Conservation (phyloP, 53 echinoderm and acorn worm genomes). For the Holothuria leucospilota region DNA sequence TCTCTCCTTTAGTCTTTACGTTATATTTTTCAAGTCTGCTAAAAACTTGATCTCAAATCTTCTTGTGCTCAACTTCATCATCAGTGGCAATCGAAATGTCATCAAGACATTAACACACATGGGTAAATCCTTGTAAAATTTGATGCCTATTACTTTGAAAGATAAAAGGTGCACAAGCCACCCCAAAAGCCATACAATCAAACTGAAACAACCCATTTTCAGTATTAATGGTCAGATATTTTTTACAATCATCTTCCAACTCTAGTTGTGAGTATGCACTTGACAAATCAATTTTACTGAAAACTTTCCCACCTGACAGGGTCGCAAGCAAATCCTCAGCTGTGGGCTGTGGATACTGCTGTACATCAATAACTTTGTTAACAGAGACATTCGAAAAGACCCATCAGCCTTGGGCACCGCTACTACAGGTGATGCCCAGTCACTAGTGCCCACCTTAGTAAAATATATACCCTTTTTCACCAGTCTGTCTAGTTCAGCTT, state of each 20-base stretch:
- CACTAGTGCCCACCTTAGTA: constrained; percentile 54
- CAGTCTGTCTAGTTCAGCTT: constrained; percentile 53
- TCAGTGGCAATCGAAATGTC: constrained; percentile 14
- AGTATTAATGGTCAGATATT: no score
- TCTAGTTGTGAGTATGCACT: no score
- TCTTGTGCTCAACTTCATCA: constrained; percentile 7
- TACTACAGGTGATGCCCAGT: constrained; percentile 39
- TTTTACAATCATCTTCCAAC: no score
- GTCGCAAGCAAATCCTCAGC: no score
- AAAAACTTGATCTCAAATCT: constrained; percentile 7
- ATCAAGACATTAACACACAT: constrained; percentile 8
- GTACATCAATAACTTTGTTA: no score
- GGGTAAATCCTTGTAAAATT: constrained; percentile 10
- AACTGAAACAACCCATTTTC: no score
- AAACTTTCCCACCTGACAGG: no score
- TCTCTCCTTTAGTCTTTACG: constrained; percentile 17
- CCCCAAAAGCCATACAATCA: no score
- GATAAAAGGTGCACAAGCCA: background rate
- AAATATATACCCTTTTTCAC: constrained; percentile 32
- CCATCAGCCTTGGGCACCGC: constrained; percentile 9
- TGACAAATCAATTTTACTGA: no score
- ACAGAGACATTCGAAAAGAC: no score
- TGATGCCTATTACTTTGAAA: constrained; percentile 9
- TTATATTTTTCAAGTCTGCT: constrained; percentile 6
- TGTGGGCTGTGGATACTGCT: no score